A percentile compares a stretch with the other conserved stretches of the same genome.
Conservation (phyloP, 2,797 vertebrate species). For the Geranospiza caerulescens region DNA sequence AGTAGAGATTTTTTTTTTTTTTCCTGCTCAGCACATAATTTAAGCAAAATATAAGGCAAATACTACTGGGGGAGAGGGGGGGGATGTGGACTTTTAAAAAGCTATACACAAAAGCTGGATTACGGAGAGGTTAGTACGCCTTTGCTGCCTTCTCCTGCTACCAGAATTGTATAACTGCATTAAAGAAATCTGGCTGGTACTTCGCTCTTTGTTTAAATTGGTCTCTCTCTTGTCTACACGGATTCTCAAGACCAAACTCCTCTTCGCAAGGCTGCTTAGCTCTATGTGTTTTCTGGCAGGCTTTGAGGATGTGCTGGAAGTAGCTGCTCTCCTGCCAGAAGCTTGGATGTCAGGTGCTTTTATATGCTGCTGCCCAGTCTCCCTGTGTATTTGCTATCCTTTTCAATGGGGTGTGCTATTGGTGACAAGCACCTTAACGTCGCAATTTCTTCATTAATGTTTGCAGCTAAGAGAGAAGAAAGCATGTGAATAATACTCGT, state of each 20-base stretch:
- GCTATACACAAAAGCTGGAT: background rate
- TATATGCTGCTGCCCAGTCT: background rate
- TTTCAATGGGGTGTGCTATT: fast-evolving
- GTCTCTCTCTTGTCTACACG: background rate
- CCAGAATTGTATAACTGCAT: too few relatives aligned
- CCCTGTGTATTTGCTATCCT: background rate
- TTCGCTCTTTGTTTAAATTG: background rate
- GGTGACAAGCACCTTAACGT: background rate
- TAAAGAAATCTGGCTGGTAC: background rate
- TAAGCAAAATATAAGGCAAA: background rate
- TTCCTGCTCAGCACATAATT: background rate
- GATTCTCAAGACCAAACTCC: background rate
- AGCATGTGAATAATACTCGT: background rate
- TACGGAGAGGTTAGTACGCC: background rate
- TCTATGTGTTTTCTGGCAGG: background rate
- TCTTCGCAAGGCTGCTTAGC: background rate
- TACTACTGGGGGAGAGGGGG: background rate
- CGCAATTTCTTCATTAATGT: background rate
- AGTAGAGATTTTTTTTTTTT: too few relatives aligned
- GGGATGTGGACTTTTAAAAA: background rate
- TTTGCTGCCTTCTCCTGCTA: background rate
- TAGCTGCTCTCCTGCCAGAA: background rate
- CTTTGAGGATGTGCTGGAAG: background rate
- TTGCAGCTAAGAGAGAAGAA: background rate
- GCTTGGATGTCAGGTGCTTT: fast-evolving